Evolutionary conservation across 2,113 vertebrate species (phyloP).

Genomic region (Calidris pygmaea): DNA sequence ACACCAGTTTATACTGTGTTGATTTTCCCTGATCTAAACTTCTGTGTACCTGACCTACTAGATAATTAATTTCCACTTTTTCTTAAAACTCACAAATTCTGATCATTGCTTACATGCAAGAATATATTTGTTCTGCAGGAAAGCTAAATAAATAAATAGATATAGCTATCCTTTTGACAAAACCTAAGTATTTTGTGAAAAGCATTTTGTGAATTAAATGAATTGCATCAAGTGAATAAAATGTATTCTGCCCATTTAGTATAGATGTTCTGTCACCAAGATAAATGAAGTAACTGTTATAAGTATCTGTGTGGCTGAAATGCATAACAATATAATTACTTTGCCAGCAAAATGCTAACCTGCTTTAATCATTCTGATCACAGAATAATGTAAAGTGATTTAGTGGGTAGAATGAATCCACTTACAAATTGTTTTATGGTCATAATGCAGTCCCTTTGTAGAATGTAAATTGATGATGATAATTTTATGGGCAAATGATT

Average conservation of each 20-base stretch:
- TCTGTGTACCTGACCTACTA: background rate
- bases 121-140: background rate
- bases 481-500: conserved; percentile 82
- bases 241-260: conserved; percentile 52
- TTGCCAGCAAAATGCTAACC: conserved; percentile 71
- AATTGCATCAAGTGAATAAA: conserved; percentile 71
- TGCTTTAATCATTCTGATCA: conserved; percentile 74
- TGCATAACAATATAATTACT: conserved; percentile 77
- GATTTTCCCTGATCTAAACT: background rate
- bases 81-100: background rate
- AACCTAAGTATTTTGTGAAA: conserved; percentile 34
- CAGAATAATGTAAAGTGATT: conserved; percentile 73
- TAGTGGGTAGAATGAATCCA: conserved; percentile 74
- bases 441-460: conserved; percentile 67
- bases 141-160: background rate
- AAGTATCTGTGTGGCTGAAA: conserved; percentile 71
- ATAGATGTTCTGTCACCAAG: conserved; percentile 77
- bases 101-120: background rate
- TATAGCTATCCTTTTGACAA: conserved; percentile 25
- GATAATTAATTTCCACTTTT: background rate
- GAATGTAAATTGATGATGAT: conserved; percentile 75
- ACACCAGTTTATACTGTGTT: background rate
- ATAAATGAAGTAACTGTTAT: conserved; percentile 64
- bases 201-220: conserved; percentile 60
- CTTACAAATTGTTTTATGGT: conserved; percentile 79